Conservation (phyloP, 2,797 vertebrate genomes). For the Microctenopoma steveboyesi region DNA sequence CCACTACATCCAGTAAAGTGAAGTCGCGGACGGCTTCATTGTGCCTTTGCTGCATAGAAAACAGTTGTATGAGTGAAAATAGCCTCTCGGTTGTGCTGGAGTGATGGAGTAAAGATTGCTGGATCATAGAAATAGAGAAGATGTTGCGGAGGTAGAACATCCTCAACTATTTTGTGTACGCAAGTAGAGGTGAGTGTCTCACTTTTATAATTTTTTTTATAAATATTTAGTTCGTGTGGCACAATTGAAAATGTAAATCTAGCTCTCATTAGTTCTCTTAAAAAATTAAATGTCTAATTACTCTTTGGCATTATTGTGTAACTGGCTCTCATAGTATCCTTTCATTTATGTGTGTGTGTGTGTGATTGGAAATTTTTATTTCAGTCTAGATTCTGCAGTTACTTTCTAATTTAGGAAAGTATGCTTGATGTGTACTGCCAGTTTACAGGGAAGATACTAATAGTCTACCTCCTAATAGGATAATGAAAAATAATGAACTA, state of each 20-base stretch:
- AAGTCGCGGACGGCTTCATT: conserved; percentile 37
- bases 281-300: neutral
- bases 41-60: conserved; percentile 30
- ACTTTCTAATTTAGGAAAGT: too few relatives aligned
- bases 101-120: conserved; percentile 49
- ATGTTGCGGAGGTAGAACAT: conserved; percentile 64
- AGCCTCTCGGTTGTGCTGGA: conserved; percentile 23
- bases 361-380: neutral
- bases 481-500: too few relatives aligned
- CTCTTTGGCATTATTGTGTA: neutral
- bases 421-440: too few relatives aligned
- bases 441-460: too few relatives aligned
- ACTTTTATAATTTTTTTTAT: neutral
- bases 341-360: neutral
- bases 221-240: neutral
- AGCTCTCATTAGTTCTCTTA: rapidly evolving
- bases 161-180: conserved; percentile 33
- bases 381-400: neutral
- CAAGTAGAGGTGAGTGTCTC: conserved; percentile 64
- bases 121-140: conserved; percentile 40
- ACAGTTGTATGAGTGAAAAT: conserved; percentile 40
- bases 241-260: neutral
- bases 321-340: neutral
- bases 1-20: neutral
- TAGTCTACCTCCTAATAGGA: too few relatives aligned